These are phyloP conservation scores for Rhynchonycteris naso DNA, from an alignment of 2,797 vertebrate genomes.

Conservation along the genomic window DNA sequence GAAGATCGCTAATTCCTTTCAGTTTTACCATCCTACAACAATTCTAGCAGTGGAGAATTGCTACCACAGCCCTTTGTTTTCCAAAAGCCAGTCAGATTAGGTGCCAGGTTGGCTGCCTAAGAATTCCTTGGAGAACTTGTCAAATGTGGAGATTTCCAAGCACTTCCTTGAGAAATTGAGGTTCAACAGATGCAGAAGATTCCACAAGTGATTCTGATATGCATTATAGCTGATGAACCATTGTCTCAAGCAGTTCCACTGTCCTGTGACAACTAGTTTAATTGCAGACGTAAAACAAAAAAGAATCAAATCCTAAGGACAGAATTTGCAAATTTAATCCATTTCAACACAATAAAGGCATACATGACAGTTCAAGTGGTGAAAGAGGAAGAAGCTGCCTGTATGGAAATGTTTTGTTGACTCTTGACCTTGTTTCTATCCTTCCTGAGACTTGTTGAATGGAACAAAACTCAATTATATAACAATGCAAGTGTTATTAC, in stretches of 20 bases:
- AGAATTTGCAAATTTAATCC: background rate
- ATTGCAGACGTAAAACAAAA: background rate
- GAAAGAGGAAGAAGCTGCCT: background rate
- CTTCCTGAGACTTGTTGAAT: background rate
- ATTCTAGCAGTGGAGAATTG: background rate
- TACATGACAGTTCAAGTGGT: background rate
- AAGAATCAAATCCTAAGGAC: background rate
- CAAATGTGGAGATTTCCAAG: background rate
- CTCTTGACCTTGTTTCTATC: background rate
- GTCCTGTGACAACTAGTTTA: background rate
- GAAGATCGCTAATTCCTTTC: background rate
- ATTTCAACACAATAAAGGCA: slow-evolving; percentile 25
- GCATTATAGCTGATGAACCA: background rate
- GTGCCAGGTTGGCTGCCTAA: background rate
- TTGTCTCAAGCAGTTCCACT: background rate
- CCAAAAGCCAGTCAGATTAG: background rate
- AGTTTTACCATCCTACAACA: background rate
- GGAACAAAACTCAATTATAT: background rate
- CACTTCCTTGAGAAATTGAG: background rate
- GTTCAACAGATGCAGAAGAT: background rate
- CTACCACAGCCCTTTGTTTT: background rate
- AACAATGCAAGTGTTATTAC: background rate
- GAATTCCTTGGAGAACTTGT: background rate
- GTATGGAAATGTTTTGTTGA: background rate
- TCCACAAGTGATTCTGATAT: background rate